Evolutionary conservation across 2,797 vertebrate genomes (phyloP), one percentile per base, ranked within the genome.

Genomic region (Sternotherus odoratus): DNA sequence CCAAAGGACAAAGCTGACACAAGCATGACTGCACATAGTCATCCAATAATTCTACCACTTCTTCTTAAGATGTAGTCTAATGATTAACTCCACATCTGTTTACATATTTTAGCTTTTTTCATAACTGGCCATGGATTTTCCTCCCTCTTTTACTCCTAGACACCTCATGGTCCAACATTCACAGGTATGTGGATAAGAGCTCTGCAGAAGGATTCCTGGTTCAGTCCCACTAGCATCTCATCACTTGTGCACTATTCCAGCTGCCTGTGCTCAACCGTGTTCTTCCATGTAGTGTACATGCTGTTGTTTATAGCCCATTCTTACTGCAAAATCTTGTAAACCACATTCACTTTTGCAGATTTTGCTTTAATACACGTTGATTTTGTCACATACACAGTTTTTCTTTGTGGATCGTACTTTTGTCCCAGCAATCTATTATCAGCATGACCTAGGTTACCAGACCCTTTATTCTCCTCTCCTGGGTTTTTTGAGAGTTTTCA

Each of bases 391-490:
- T 1, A 8, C 6, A 83, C 83, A 92, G 79, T 72, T 91, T 33
- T 72, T 93, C 82, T 79, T 46, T 72, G 48, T 60, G 88, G 77
- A 82, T 88, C 85, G 89, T 94, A 91, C 30, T 85, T 69, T 85
- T 19, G 4, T 85, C 89, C 60, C 33, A 53, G 79, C 74, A 46
- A 83, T 46, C 48, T 75, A 91, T 90, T 81, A 77, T 82, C 87
- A 36, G 39, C 12, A 6, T 79, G 56, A 2, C 43, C 85, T 85
- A 48, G 33, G 13, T 82, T 75, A 50, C 50, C 60, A 30, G 12
- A 60, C 49, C 33, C 51, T 83, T 74, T 74, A 3, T 83, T 89
- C 75, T 85, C 28, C n/a, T 16, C 93, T 93, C 48, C 53, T 79
- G 57, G 43, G 78, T 36, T 79, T 36, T 85, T 85, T 63, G 56